A percentile compares a stretch with the other conserved stretches of the same genome.
These are phyloP conservation scores for Caenorhabditis briggsae DNA, from an alignment of 1,140 invertebrate genomes.

Conservation along the genomic window DNA sequence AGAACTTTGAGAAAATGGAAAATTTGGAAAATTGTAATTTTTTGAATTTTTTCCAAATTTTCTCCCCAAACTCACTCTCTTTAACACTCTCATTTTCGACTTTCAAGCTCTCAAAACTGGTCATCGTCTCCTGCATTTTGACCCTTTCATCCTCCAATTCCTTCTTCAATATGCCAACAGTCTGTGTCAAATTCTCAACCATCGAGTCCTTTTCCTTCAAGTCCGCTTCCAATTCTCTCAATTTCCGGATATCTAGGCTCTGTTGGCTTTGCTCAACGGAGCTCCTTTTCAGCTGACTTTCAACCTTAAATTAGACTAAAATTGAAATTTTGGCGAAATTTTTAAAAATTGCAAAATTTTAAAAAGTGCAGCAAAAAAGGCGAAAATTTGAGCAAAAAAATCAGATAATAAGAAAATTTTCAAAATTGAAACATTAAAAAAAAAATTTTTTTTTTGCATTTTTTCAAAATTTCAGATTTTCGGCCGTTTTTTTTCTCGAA, in stretches of 20 bases:
- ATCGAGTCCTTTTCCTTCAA: conserved; percentile 37
- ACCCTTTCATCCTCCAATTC: conserved; percentile 35
- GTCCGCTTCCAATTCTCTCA: conserved; percentile 24
- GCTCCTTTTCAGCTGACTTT: background rate
- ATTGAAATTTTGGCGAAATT: too few relatives aligned
- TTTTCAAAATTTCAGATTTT: too few relatives aligned
- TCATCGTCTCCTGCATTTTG: background rate
- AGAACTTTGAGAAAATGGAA: too few relatives aligned
- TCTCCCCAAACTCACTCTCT: background rate
- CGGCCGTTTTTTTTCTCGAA: too few relatives aligned
- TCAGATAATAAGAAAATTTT: too few relatives aligned
- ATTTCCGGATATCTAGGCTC: conserved; percentile 27
- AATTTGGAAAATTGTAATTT: background rate
- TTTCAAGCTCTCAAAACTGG: conserved; percentile 27
- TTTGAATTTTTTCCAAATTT: background rate
- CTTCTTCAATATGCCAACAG: background rate
- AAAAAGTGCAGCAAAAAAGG: too few relatives aligned
- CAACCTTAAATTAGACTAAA: too few relatives aligned
- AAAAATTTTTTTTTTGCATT: too few relatives aligned
- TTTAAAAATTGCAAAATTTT: too few relatives aligned
- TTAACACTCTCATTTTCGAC: background rate
- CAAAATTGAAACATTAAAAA: too few relatives aligned
- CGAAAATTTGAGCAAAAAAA: too few relatives aligned
- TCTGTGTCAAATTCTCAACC: conserved; percentile 15
- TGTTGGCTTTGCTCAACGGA: conserved; percentile 4